Evolutionary conservation across 2,113 vertebrate species (phyloP).

Genomic region (Myrmecobius fasciatus): DNA sequence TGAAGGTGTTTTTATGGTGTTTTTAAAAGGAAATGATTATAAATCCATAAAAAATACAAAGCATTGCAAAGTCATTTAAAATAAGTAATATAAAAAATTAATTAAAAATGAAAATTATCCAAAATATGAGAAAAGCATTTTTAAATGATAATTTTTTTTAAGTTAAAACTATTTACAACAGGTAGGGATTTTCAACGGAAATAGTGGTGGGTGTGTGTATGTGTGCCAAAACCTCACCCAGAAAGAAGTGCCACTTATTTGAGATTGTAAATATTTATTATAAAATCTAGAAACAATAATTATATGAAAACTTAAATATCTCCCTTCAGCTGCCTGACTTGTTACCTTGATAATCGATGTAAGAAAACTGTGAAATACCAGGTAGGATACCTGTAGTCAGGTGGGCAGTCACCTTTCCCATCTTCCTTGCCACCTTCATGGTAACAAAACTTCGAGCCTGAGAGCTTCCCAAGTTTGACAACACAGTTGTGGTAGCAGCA

Average conservation of each 20-base stretch:
- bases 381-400: not conserved
- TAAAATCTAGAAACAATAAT: not conserved
- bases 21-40: no score
- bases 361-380: not conserved
- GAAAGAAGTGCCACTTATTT: not conserved
- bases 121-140: no score
- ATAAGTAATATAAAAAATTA: no score
- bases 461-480: not conserved
- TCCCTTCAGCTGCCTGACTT: not conserved
- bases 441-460: not conserved
- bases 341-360: not conserved
- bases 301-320: not conserved
- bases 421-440: not conserved
- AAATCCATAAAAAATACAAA: no score
- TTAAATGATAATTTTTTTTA: no score
- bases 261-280: not conserved
- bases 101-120: no score
- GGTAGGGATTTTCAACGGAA: not conserved
- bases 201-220: not conserved
- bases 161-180: not conserved
- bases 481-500: not conserved
- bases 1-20: no score
- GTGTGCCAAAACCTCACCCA: not conserved
- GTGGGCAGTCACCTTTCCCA: not conserved
- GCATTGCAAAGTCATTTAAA: no score